A percentile compares a stretch with the other conserved stretches of the same genome.
These are phyloP conservation scores for Xyliphius kryptos DNA, from an alignment of 2,113 vertebrate genomes.

Conservation along the genomic window DNA sequence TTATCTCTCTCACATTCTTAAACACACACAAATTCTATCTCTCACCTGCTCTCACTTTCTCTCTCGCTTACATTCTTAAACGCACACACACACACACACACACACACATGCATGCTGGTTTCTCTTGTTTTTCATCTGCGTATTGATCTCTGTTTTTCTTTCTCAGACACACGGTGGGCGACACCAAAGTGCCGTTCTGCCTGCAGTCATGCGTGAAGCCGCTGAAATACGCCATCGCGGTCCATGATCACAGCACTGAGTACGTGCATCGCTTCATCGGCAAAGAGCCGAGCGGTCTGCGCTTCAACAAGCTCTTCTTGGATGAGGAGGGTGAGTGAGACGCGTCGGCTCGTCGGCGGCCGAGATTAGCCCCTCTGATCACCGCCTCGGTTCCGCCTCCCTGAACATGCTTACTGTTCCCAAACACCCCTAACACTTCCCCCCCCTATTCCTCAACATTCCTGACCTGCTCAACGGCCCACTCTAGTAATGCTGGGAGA, in stretches of 20 bases:
- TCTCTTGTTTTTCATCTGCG: neutral
- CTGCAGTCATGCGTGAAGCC: conserved; percentile 97
- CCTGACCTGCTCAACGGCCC: no score
- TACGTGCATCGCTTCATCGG: conserved; percentile 93
- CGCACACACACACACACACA: no score
- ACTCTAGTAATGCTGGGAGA: no score
- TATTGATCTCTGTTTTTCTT: neutral
- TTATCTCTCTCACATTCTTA: neutral
- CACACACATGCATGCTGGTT: no score
- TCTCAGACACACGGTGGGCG: conserved; percentile 85
- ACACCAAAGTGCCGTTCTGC: conserved; percentile 97
- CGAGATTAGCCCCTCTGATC: no score
- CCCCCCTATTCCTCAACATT: no score
- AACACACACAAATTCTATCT: no score
- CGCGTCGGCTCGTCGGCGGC: neutral
- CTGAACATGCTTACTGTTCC: no score
- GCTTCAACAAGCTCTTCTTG: conserved; percentile 96
- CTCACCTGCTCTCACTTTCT: no score
- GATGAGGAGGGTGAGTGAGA: conserved; percentile 85
- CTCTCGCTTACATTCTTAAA: no score
- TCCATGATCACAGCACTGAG: conserved; percentile 89
- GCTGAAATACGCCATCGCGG: conserved; percentile 90
- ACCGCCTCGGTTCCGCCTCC: no score
- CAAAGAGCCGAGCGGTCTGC: conserved; percentile 93
- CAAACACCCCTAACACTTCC: no score